Evolutionary conservation across 2,113 vertebrate species (phyloP).

Genomic region (Sinocyclocheilus rhinocerous): DNA sequence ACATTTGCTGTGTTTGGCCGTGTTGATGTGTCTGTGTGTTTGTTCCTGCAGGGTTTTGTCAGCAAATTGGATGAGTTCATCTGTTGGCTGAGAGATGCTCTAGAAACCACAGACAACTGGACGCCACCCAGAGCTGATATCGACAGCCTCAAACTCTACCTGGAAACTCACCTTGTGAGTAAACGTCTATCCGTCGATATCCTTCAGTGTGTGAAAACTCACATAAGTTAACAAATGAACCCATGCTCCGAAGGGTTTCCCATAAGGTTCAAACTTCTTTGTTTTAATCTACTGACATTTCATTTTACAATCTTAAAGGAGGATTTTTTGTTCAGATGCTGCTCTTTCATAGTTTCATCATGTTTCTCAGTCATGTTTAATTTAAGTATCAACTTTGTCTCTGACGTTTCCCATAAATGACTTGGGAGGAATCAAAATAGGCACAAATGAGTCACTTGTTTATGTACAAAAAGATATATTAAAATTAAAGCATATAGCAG

Average conservation of each 20-base stretch:
- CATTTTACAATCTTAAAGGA: background rate
- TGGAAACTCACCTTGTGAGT: conserved; percentile 97
- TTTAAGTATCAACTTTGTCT: background rate
- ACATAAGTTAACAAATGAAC: conserved; percentile 36
- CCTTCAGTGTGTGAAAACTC: background rate
- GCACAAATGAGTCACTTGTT: background rate
- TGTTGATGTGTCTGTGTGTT: background rate
- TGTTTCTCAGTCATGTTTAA: background rate
- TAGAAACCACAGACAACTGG: conserved; percentile 96
- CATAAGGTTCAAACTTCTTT: background rate
- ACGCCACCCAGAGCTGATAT: conserved; percentile 89
- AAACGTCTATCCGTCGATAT: background rate
- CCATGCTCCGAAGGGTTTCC: conserved; percentile 32
- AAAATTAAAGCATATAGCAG: too few species aligned
- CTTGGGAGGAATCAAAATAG: background rate
- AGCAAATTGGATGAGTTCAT: conserved; percentile 96
- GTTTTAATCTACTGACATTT: background rate
- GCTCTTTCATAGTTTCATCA: background rate
- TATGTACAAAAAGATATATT: background rate
- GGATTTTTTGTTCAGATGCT: background rate
- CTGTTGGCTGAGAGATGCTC: conserved; percentile 91
- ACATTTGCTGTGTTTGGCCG: background rate
- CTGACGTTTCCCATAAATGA: background rate
- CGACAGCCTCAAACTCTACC: conserved; percentile 88
- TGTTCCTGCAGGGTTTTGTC: conserved; percentile 83